phyloP scores from a whole-genome alignment of 2,113 vertebrate genomes.

The Rhabdornis inornatus region DNA sequence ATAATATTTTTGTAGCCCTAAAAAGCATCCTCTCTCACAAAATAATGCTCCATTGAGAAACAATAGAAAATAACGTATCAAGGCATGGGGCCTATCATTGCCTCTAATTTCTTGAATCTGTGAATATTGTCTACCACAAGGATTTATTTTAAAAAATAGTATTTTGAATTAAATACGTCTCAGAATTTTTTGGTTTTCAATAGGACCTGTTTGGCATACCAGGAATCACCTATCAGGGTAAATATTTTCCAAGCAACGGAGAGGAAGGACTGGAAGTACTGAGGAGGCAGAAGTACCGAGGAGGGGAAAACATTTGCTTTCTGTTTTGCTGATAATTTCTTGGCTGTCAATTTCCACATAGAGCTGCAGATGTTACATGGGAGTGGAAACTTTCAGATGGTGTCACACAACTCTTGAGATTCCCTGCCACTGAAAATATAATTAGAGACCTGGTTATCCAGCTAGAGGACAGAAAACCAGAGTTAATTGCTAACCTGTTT shows the following conservation, averaged over 20 bases:
- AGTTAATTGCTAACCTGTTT: slow-evolving; percentile 72
- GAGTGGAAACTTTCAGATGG: slow-evolving; percentile 26
- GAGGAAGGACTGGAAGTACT: neutral
- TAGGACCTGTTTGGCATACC: neutral
- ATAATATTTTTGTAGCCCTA: neutral
- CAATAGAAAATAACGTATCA: neutral
- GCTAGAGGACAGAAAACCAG: slow-evolving; percentile 58
- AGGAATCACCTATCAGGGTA: neutral
- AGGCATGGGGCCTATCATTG: neutral
- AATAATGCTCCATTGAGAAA: neutral
- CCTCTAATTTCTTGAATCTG: neutral
- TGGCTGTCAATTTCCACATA: neutral
- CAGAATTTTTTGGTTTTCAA: neutral
- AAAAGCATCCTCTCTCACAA: neutral
- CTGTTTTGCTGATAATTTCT: neutral
- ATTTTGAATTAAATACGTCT: neutral
- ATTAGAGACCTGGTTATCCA: slow-evolving; percentile 69
- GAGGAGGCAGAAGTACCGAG: neutral
- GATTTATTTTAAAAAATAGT: neutral
- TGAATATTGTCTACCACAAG: neutral
- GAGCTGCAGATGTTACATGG: neutral
- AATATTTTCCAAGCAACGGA: neutral
- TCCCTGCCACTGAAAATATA: slow-evolving; percentile 57
- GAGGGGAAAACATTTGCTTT: neutral
- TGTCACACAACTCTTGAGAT: slow-evolving; percentile 42